Evolutionary conservation across 2,888 invertebrate genomes (phyloP).

Genomic region (Pseudeuparius sepicola): DNA sequence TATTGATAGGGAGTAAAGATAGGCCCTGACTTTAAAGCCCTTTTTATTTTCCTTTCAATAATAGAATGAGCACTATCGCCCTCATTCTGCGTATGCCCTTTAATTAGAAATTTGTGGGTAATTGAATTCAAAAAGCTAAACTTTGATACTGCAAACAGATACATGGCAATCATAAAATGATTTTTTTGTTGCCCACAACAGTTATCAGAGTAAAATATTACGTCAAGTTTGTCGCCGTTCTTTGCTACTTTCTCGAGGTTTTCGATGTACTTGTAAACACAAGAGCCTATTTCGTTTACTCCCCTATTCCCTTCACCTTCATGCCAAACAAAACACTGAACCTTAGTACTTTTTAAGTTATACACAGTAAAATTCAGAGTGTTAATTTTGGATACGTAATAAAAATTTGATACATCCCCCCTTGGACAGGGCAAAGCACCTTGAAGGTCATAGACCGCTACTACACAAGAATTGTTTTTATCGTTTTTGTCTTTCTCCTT

Average conservation of each 20-base stretch:
- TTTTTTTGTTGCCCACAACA: conserved; percentile 27
- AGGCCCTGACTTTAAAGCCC: conserved; percentile 16
- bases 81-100: conserved; percentile 13
- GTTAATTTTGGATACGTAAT: conserved; percentile 23
- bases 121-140: conserved; percentile 5
- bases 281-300: conserved; percentile 31
- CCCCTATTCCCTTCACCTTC: conserved; percentile 29
- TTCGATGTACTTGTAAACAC: conserved; percentile 29
- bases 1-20: conserved; percentile 13
- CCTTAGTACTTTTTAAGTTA: conserved; percentile 16
- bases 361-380: conserved; percentile 23
- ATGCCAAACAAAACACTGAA: conserved; percentile 31
- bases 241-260: conserved; percentile 3
- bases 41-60: too few species aligned
- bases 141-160: conserved; percentile 15
- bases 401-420: conserved; percentile 23
- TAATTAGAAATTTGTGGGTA: conserved; percentile 14
- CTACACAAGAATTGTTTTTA: conserved; percentile 11
- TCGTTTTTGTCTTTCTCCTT: conserved; percentile 21
- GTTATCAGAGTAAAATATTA: conserved; percentile 25
- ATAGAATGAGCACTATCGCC: too few species aligned
- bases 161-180: conserved; percentile 21
- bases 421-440: conserved; percentile 22
- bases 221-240: conserved; percentile 9
- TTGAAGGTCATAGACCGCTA: conserved; percentile 23